These are phyloP conservation scores for Petrosia ficiformis DNA, from an alignment of 37 sponge, comb jelly and placozoan genomes.

Conservation along the genomic window DNA sequence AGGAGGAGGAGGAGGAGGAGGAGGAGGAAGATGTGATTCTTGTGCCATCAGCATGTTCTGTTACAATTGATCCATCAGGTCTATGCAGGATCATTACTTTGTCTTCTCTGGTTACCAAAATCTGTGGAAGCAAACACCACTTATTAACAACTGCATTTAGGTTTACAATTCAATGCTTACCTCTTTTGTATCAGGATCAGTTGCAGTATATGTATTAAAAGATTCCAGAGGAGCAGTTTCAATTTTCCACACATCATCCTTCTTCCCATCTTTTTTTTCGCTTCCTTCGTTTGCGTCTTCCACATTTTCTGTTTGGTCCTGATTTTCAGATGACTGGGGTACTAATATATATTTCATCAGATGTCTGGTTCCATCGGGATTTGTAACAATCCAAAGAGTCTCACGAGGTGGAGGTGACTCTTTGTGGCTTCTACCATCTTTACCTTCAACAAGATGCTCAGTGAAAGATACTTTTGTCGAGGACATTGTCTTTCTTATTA, in stretches of 20 bases:
- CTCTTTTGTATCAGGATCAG: constrained; percentile 70
- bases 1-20: neutral
- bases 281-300: neutral
- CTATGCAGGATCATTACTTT: constrained; percentile 45
- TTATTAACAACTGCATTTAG: neutral
- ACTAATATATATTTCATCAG: no score
- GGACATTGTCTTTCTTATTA: no score
- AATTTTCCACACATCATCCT: neutral
- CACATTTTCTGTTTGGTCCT: constrained; percentile 5
- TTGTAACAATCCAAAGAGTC: constrained; percentile 33
- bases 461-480: neutral
- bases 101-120: constrained; percentile 78
- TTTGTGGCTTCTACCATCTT: no score
- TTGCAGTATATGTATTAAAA: constrained; percentile 32
- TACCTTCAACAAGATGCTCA: no score
- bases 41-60: constrained; percentile 89
- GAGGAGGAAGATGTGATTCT: constrained; percentile 61
- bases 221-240: constrained; percentile 5
- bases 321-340: no score
- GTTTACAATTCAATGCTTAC: constrained; percentile 13
- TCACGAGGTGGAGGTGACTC: neutral
- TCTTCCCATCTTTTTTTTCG: neutral
- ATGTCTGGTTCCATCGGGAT: constrained; percentile 26
- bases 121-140: constrained; percentile 33
- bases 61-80: constrained; percentile 62